Conservation (phyloP, 2,888 invertebrate species). For the Gymnocheta viridis region DNA sequence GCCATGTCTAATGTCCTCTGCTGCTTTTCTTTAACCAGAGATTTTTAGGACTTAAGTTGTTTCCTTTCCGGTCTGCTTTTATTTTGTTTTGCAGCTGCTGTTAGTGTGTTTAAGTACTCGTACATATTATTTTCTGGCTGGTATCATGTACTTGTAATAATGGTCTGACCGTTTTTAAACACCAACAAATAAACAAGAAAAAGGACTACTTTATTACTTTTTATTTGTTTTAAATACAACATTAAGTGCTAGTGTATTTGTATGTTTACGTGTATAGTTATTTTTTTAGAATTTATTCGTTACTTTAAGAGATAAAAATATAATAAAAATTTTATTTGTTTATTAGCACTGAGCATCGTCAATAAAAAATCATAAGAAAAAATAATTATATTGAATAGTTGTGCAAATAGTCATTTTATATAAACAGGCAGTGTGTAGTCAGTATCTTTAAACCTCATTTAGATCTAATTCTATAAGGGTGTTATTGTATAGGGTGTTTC, state of each 20-base stretch:
- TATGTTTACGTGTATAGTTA: neutral
- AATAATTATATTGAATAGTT: neutral
- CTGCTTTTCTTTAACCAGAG: conserved; percentile 4
- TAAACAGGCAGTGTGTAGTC: neutral
- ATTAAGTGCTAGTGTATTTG: neutral
- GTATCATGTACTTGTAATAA: conserved; percentile 24
- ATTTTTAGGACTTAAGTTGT: conserved; percentile 51
- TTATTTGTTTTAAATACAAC: neutral
- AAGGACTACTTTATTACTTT: neutral
- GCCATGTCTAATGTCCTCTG: conserved; percentile 39
- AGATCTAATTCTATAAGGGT: neutral
- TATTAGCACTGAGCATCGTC: no score
- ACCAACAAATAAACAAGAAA: conserved; percentile 5
- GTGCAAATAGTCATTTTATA: neutral
- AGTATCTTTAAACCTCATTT: neutral
- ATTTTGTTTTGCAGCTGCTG: neutral
- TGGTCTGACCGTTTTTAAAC: conserved; percentile 12
- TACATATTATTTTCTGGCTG: neutral
- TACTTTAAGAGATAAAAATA: no score
- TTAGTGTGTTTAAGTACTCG: neutral
- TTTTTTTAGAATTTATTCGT: neutral
- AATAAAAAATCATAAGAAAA: no score
- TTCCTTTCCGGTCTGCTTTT: conserved; percentile 4
- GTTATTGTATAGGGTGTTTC: no score
- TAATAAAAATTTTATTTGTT: no score